phyloP scores from a whole-genome alignment of 2,113 vertebrate species.

The Orientallactaga bullata region DNA sequence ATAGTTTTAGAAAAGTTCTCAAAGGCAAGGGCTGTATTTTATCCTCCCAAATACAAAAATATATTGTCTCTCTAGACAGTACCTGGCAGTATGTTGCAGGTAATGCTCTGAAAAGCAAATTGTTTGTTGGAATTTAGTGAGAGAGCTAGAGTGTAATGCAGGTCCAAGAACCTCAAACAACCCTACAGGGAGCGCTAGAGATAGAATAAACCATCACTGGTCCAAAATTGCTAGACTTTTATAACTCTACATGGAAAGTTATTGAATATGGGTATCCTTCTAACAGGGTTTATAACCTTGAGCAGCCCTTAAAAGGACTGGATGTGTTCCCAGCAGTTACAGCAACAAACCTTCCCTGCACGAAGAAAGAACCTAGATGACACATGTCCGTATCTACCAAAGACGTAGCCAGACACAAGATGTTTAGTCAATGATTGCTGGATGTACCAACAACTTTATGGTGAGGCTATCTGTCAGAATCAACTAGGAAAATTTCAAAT shows the following conservation, averaged over 20 bases:
- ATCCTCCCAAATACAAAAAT: not conserved
- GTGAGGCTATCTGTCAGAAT: not conserved
- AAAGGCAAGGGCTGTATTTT: not conserved
- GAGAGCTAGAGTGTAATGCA: not conserved
- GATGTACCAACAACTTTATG: not conserved
- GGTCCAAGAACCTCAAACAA: not conserved
- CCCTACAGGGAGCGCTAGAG: not conserved
- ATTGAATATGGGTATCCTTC: not conserved
- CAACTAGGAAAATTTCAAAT: not conserved
- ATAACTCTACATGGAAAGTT: not conserved
- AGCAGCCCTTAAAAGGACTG: not conserved
- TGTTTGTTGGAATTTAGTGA: constrained; percentile 15
- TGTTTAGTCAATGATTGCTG: not conserved
- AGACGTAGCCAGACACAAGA: not conserved
- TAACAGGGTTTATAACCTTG: not conserved
- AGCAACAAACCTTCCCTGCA: not conserved
- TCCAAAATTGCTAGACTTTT: not conserved
- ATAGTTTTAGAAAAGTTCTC: not conserved
- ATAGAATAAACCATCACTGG: not conserved
- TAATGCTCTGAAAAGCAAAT: constrained; percentile 12
- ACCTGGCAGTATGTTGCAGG: not conserved
- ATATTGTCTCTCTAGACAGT: not conserved
- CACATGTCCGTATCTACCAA: not conserved
- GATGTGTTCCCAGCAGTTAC: not conserved
- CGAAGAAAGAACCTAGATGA: not conserved